Conservation (phyloP, 2,113 vertebrate species). For the Sylvia atricapilla region DNA sequence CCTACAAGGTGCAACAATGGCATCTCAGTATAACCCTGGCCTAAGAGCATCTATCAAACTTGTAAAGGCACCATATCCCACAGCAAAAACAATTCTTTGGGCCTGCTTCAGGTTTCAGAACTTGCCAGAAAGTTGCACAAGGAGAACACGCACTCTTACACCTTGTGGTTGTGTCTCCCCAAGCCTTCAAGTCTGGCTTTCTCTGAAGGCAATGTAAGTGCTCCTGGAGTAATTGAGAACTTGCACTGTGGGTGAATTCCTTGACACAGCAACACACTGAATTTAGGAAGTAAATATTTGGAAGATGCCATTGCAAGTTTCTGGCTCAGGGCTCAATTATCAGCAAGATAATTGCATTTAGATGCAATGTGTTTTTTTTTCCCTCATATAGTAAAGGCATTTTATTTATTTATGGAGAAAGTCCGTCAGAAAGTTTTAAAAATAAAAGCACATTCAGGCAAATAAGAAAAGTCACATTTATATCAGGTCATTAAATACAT, state of each 20-base stretch:
- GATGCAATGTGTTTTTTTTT: background rate
- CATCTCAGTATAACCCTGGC: background rate
- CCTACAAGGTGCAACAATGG: background rate
- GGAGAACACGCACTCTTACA: background rate
- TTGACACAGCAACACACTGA: background rate
- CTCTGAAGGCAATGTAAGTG: background rate
- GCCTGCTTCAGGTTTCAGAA: background rate
- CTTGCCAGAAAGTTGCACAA: background rate
- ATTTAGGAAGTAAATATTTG: background rate
- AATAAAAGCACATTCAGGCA: background rate
- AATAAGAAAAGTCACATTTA: background rate
- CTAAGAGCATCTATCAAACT: background rate
- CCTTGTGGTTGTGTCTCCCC: background rate
- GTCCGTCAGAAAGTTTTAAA: background rate
- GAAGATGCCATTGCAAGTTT: background rate
- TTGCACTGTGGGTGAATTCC: background rate
- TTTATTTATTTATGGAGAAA: background rate
- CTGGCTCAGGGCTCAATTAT: background rate
- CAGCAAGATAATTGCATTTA: background rate
- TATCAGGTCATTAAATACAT: background rate
- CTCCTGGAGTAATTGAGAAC: background rate
- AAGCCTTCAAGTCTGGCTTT: background rate
- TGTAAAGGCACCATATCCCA: background rate
- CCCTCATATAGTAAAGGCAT: background rate
- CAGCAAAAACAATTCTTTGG: background rate